phyloP scores from a whole-genome alignment of 2,113 vertebrate species.

The Calidris pygmaea region DNA sequence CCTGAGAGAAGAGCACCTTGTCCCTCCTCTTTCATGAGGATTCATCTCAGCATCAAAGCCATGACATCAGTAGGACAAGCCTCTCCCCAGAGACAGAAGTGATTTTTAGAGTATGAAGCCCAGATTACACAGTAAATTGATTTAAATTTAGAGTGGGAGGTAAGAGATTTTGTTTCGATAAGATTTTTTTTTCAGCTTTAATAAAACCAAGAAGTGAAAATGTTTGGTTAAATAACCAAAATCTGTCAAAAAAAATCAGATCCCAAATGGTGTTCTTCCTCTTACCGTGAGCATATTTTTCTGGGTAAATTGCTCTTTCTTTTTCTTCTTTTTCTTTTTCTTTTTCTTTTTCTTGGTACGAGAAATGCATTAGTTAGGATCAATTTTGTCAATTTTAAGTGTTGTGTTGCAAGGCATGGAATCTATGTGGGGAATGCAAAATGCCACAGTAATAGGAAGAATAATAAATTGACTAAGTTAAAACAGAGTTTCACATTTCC shows the following conservation, averaged over 20 bases:
- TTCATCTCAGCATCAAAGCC: neutral
- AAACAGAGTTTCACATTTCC: neutral
- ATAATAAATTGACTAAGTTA: neutral
- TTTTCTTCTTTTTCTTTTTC: too few species aligned
- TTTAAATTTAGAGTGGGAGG: neutral
- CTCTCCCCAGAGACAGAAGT: neutral
- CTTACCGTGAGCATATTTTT: neutral
- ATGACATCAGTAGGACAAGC: rapidly evolving
- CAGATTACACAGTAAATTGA: neutral
- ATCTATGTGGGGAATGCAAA: neutral
- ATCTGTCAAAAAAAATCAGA: neutral
- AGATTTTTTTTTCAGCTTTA: neutral
- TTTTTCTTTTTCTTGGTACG: neutral
- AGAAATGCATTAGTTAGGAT: neutral
- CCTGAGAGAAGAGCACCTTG: neutral
- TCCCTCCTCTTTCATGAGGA: neutral
- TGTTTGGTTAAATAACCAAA: neutral
- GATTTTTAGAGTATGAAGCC: neutral
- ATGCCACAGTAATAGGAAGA: neutral
- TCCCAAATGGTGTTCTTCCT: neutral
- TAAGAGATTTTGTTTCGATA: neutral
- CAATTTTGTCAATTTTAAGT: neutral
- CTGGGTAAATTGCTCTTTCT: neutral
- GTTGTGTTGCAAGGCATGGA: neutral
- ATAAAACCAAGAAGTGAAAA: neutral